Base-by-base conservation (phyloP, 2,888 invertebrate genomes). In the Microctonus hyperodae region DNA sequence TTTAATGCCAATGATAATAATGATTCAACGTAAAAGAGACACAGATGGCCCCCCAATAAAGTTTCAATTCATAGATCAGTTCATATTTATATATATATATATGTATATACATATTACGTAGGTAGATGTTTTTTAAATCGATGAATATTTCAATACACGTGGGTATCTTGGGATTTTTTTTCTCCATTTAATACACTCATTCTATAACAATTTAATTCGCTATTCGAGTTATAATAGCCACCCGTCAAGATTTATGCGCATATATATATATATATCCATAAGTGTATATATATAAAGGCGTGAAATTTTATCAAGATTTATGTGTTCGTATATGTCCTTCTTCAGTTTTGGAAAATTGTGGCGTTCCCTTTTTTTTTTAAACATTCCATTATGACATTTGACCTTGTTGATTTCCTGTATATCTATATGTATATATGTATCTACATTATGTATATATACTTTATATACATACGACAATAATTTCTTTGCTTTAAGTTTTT, bases 41-140 rank as follows among this genome's bases (percentile, higher is more conserved):
- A 74, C 76, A 77, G 77, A 65, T 72, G 75, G 72, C 70, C 74
- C 77, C 72, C 78, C 73, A 68, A 68, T 70, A 73, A 59, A 59
- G 67, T 33, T 40, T 44, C 51, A 28, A 53, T 62, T 23, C 35
- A 22, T 62, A 31, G 22, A 57, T 13, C 16, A 50, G 9, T 33
- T 23, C 53, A 50, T 13, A 35, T 50, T 16, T 10, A 35, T 33
- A n/a, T 16, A n/a, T 28, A n/a, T 31, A 7, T 44, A 44, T 16
- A 4, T 13, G 20, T 48, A 13, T 23, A 61, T 31, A 13, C 13
- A 11, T n/a, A 23, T 40, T n/a, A n/a, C n/a, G n/a, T n/a, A 6
- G 22, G 31, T 51, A 62, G 35, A 62, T 62, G 23, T 62, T 62
- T 13, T 64, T 31, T n/a, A 28, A 55, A 67, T 62, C 67, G 62